Percentiles rank a stretch among this genome's conserved stretches.
Conservation (phyloP, 1,140 invertebrate species). For the Megathymus violae region DNA sequence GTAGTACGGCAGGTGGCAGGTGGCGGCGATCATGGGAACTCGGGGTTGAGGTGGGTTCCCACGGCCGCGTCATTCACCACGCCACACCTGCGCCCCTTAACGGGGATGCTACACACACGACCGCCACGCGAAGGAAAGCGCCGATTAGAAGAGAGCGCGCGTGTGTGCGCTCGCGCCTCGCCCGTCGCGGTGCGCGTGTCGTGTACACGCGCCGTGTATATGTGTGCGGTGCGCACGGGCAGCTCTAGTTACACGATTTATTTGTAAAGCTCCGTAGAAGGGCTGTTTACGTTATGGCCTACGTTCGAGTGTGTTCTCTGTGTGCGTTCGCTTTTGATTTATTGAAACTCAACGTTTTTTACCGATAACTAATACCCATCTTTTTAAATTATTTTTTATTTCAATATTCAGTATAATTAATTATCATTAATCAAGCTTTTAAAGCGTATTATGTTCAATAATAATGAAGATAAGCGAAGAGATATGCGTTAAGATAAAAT, state of each 20-base stretch:
- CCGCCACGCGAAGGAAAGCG: slow-evolving; percentile 76
- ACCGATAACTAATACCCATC: slow-evolving; percentile 44
- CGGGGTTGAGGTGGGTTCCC: slow-evolving; percentile 75
- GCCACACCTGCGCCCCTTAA: slow-evolving; percentile 77
- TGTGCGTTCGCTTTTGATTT: slow-evolving; percentile 52
- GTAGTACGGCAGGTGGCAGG: slow-evolving; percentile 81
- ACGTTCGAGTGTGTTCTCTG: slow-evolving; percentile 36
- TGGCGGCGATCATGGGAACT: slow-evolving; percentile 72
- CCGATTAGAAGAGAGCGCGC: slow-evolving; percentile 58
- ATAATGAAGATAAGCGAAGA: slow-evolving; percentile 25
- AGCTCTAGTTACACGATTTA: slow-evolving; percentile 52
- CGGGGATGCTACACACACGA: slow-evolving; percentile 76
- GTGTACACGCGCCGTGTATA: slow-evolving; percentile 35
- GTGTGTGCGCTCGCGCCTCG: slow-evolving; percentile 37
- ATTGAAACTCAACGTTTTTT: slow-evolving; percentile 46
- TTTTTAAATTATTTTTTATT: slow-evolving; percentile 23
- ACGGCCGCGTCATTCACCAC: slow-evolving; percentile 77
- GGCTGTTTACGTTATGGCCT: slow-evolving; percentile 52
- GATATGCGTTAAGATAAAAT: slow-evolving; percentile 25
- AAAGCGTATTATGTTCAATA: slow-evolving; percentile 30
- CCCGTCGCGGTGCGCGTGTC: too few species aligned
- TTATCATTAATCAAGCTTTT: slow-evolving; percentile 33
- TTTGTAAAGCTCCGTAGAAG: slow-evolving; percentile 49
- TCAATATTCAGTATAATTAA: slow-evolving; percentile 22
- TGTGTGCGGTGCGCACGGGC: slow-evolving; percentile 37